Percentiles rank a stretch among this genome's conserved stretches.
These are phyloP conservation scores for Diadema setosum DNA, from an alignment of 35 echinoderm and acorn worm genomes.

Conservation along the genomic window DNA sequence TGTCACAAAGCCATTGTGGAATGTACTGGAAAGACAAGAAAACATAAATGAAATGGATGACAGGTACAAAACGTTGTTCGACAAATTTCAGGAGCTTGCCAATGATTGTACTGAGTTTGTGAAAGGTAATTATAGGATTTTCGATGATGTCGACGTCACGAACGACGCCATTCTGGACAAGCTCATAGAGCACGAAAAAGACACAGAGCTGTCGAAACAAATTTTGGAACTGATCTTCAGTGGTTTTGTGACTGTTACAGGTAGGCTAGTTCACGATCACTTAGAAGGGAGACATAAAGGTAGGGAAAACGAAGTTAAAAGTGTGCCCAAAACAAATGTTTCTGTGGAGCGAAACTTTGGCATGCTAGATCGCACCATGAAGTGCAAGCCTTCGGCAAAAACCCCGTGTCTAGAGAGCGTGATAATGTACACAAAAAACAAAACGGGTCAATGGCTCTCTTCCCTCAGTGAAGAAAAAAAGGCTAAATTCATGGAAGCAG, in stretches of 20 bases:
- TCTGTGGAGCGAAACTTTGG: slow-evolving; percentile 33
- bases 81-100: neutral
- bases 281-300: neutral
- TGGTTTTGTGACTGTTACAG: neutral
- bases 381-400: slow-evolving; percentile 11
- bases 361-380: slow-evolving; percentile 30
- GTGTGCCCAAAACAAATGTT: slow-evolving; percentile 55
- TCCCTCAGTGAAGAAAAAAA: neutral
- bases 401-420: slow-evolving; percentile 2
- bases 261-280: neutral
- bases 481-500: neutral
- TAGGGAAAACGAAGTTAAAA: neutral
- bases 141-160: neutral
- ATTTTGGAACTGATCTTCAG: neutral
- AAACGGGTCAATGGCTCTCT: neutral
- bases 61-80: neutral
- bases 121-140: neutral
- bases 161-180: neutral
- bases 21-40: neutral
- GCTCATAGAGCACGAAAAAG: neutral
- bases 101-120: neutral
- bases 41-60: neutral
- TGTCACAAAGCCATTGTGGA: neutral
- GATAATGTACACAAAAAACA: slow-evolving; percentile 33
- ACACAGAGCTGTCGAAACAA: neutral